Conservation (phyloP, 1,140 invertebrate genomes). For the Bombyx mandarina region DNA sequence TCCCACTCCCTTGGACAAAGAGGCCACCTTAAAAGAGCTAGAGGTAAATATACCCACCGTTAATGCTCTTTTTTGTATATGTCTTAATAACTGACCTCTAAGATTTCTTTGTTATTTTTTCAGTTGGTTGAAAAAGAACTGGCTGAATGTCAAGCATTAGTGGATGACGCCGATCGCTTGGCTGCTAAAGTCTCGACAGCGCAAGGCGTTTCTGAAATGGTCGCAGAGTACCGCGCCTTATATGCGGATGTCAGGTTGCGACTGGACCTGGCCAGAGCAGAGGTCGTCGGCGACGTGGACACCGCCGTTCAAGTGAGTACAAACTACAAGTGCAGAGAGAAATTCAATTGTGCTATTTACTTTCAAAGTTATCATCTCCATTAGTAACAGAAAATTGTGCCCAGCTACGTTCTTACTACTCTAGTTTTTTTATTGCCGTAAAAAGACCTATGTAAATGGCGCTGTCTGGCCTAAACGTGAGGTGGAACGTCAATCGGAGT, state of each 20-base stretch:
- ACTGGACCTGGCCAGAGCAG: conserved; percentile 37
- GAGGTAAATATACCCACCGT: conserved; percentile 36
- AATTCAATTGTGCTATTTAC: too few relatives aligned
- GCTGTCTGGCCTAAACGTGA: too few relatives aligned
- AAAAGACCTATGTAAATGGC: too few relatives aligned
- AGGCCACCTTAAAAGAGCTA: conserved; percentile 45
- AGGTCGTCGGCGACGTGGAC: conserved; percentile 49
- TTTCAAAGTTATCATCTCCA: too few relatives aligned
- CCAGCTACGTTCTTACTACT: too few relatives aligned
- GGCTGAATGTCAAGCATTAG: conserved; percentile 40
- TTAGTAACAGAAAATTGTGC: too few relatives aligned
- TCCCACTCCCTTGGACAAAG: conserved; percentile 51
- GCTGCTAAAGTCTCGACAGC: conserved; percentile 24
- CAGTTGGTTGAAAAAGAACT: conserved; percentile 52
- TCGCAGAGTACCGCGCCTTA: conserved; percentile 51
- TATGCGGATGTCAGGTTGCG: conserved; percentile 42
- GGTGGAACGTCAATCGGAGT: too few relatives aligned
- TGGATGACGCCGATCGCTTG: conserved; percentile 44
- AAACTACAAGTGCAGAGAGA: too few relatives aligned
- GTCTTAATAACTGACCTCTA: neutral
- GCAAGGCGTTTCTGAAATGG: conserved; percentile 42
- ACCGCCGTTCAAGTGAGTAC: conserved; percentile 48
- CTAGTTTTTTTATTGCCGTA: too few relatives aligned
- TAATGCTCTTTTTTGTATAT: neutral
- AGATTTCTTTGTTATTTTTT: neutral